phyloP scores from a whole-genome alignment of 2,113 vertebrate species.

The Ginglymostoma cirratum region DNA sequence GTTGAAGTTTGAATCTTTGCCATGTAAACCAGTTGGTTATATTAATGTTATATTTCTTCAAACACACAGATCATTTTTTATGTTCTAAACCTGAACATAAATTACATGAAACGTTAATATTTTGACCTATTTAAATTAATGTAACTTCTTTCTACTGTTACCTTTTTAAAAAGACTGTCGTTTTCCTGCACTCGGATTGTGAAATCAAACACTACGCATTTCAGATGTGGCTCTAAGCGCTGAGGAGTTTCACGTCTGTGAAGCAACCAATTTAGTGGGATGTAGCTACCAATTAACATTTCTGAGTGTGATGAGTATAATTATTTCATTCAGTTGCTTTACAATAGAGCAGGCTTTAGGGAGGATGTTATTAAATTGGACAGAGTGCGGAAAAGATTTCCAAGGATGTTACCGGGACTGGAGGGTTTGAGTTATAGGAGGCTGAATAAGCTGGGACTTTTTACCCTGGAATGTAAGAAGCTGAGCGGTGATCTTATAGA shows the following conservation, averaged over 20 bases:
- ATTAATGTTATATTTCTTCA: background rate
- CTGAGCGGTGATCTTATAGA: no score
- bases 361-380: no score
- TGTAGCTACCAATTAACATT: slow-evolving; percentile 45
- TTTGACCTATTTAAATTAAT: background rate
- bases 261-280: slow-evolving; percentile 55
- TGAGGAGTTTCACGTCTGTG: slow-evolving; percentile 57
- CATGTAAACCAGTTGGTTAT: background rate
- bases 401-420: no score
- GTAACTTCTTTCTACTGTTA: background rate
- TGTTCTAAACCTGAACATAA: background rate
- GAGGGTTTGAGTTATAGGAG: no score
- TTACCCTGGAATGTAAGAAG: no score
- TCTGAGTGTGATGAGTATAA: slow-evolving; percentile 58
- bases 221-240: slow-evolving; percentile 56
- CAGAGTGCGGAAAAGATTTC: no score
- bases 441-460: no score
- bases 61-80: background rate
- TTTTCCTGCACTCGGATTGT: slow-evolving; percentile 46
- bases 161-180: background rate
- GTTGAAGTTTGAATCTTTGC: background rate
- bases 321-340: background rate
- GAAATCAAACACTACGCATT: slow-evolving; percentile 57
- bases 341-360: background rate
- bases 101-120: background rate